Evolutionary conservation across 2,113 vertebrate species (phyloP).

Genomic region (Laticauda laticaudata): DNA sequence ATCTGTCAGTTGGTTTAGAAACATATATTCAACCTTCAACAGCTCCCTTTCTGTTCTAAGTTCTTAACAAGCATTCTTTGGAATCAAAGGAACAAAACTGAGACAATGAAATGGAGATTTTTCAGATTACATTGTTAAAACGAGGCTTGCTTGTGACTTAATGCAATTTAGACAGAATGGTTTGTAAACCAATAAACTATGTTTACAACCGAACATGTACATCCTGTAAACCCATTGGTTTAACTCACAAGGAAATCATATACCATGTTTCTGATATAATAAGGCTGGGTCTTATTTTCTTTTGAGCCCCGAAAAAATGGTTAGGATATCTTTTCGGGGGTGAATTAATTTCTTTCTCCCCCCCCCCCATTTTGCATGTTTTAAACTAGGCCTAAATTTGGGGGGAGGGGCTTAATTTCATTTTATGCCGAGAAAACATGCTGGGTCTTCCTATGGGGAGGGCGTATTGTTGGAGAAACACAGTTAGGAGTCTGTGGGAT

Average conservation of each 20-base stretch:
- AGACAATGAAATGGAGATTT: not conserved
- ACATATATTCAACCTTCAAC: not conserved
- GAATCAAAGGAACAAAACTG: not conserved
- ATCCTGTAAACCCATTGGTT: not conserved
- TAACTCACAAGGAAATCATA: not conserved
- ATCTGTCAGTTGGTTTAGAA: not conserved
- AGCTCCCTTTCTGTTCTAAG: not conserved
- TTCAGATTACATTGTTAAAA: not conserved
- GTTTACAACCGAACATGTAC: not conserved
- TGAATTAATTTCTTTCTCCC: too few species aligned
- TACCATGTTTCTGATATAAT: too few species aligned
- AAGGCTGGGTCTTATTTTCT: too few species aligned
- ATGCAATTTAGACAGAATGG: not conserved
- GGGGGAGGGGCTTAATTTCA: too few species aligned
- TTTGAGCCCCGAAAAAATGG: too few species aligned
- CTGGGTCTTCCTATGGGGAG: too few species aligned
- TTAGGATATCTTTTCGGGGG: too few species aligned
- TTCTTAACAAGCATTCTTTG: not conserved
- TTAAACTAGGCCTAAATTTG: too few species aligned
- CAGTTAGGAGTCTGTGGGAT: not conserved
- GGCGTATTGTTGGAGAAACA: too few species aligned
- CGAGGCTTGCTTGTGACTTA: not conserved
- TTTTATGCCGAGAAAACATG: too few species aligned
- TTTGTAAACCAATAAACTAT: not conserved
- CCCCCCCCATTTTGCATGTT: too few species aligned